Evolutionary conservation across 2,888 invertebrate genomes (phyloP).

Genomic region (Norana najaformis): DNA sequence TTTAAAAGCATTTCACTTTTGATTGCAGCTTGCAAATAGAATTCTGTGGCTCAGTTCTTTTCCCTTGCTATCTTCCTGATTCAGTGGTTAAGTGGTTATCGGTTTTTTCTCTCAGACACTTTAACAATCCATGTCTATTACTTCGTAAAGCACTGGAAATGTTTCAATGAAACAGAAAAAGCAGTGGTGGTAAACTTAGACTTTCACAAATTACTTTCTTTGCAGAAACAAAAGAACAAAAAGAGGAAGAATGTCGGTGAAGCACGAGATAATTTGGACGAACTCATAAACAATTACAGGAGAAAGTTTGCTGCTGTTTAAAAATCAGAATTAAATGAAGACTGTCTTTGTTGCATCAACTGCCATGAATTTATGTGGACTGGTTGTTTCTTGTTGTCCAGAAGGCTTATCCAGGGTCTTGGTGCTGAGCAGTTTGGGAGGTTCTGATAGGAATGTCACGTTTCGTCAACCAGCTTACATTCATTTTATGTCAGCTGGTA

Average conservation of each 20-base stretch:
- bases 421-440: background rate
- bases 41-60: background rate
- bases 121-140: background rate
- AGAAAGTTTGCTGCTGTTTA: background rate
- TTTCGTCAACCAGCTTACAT: no score
- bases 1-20: no score
- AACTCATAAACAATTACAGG: conserved; percentile 17
- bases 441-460: no score
- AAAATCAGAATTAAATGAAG: background rate
- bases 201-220: background rate
- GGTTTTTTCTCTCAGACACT: background rate
- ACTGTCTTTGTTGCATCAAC: background rate
- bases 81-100: background rate
- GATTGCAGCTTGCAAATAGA: no score
- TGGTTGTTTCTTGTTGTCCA: background rate
- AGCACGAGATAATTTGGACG: background rate
- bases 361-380: background rate
- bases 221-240: conserved; percentile 8
- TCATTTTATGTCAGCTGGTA: no score
- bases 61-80: background rate
- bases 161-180: background rate
- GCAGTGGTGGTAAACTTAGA: background rate
- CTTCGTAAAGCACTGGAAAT: background rate
- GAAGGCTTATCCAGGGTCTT: background rate
- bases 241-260: conserved; percentile 2